Base-by-base conservation (phyloP, 2,797 vertebrate species). In the Macropus fuliginosus region DNA sequence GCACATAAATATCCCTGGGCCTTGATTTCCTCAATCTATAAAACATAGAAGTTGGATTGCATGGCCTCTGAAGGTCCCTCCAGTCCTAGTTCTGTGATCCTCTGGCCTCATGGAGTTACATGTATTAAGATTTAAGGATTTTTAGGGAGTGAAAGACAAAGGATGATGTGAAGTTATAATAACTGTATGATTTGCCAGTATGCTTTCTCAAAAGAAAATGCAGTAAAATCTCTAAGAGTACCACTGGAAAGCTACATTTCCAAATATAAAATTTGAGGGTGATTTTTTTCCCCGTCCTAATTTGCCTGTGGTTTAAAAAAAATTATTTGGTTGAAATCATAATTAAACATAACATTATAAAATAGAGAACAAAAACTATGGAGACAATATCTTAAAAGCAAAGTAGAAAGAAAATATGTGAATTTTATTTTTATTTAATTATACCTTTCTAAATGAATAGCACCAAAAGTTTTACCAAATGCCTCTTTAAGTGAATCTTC, bases 151-250 rank as follows among this genome's bases (percentile, higher is more conserved):
- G 81, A 94, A 92, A 92, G 34, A 91, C 18, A 95, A 95, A 91
- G 46, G 90, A 93, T 5, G 94, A 57, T 66, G 18, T 81, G 21
- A 9, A 54, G 21, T 54, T 54, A 95, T 96, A 97, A 81, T 31
- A 96, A 92, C 3, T 59, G 93, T 92, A 91, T 93, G 21, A 96
- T 16, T 56, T 91, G 92, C 34, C 8, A 95, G 0, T 55, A 66
- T 27, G 91, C 0, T 56, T 56, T 46, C 95, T 93, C 90, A 93
- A 96, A 97, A 91, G 9, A 94, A 96, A 97, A 95, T 96, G 57
- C 31, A 95, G 62, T 92, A 95, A 98, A 97, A 93, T 62, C 97
- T 95, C 97, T 95, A 95, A 96, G 59, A 98, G 98, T 97, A 98
- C 98, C 93, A 0, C 93, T 95, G 94, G 95, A 97, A 92, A 95